Percentiles rank a stretch among this genome's conserved stretches.
Conservation (phyloP, 2,113 vertebrate species). For the Alethe castanea region DNA sequence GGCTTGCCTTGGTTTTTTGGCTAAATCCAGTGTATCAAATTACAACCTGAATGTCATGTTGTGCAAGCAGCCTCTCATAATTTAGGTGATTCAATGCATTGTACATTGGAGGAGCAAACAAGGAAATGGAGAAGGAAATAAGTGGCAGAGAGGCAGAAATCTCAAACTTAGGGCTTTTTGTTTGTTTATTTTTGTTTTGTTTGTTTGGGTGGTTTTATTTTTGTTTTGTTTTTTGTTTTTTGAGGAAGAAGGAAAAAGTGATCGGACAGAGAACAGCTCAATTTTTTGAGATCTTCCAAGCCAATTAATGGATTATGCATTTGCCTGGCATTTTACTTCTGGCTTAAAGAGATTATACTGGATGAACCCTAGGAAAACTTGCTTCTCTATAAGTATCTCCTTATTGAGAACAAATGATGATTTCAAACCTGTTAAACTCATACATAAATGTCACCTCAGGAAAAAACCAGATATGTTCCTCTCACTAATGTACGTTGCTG, state of each 20-base stretch:
- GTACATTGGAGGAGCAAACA: not conserved
- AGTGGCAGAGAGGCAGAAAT: not conserved
- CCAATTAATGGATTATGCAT: not conserved
- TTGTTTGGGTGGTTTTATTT: not conserved
- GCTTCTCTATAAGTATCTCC: not conserved
- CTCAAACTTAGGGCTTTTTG: not conserved
- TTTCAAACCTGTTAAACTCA: slow-evolving; percentile 18
- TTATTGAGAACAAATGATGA: not conserved
- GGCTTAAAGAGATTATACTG: not conserved
- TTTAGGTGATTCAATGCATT: not conserved
- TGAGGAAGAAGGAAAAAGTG: not conserved
- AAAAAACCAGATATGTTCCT: slow-evolving; percentile 1
- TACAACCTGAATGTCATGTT: not conserved
- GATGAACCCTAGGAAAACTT: not conserved
- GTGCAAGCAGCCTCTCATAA: not conserved
- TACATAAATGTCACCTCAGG: not conserved
- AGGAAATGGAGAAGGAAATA: not conserved
- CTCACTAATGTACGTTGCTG: not conserved
- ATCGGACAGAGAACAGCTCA: not conserved
- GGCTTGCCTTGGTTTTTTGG: not conserved
- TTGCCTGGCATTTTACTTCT: not conserved
- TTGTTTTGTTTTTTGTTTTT: not conserved
- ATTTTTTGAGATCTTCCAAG: not conserved
- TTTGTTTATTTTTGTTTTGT: not conserved
- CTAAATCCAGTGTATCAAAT: not conserved